phyloP scores from a whole-genome alignment of 2,888 invertebrate species.

The Hirtodrosophila duncani region DNA sequence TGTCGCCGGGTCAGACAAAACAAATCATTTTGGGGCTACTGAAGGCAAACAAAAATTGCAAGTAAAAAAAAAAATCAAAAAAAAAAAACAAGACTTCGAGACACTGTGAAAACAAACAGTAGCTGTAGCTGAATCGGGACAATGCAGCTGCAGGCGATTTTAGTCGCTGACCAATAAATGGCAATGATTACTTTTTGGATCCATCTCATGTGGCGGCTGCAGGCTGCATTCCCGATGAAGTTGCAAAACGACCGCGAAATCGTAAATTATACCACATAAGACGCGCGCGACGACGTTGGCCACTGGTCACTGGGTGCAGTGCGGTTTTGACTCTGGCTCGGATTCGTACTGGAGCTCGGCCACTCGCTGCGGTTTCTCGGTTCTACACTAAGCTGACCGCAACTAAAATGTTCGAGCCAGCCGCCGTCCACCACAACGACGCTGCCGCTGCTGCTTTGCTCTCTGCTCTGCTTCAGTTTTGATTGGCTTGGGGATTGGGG shows the following conservation, averaged over 20 bases:
- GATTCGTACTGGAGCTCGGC: constrained; percentile 42
- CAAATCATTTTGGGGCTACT: constrained; percentile 60
- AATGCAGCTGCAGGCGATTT: constrained; percentile 38
- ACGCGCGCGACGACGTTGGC: constrained; percentile 25
- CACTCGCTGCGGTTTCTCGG: constrained; percentile 55
- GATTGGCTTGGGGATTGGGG: constrained; percentile 36
- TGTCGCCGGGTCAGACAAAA: constrained; percentile 61
- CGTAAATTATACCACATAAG: constrained; percentile 59
- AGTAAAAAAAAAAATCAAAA: constrained; percentile 13
- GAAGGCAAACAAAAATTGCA: constrained; percentile 38
- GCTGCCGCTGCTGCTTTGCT: constrained; percentile 24
- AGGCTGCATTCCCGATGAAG: constrained; percentile 49
- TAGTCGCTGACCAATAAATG: constrained; percentile 3
- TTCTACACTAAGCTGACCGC: constrained; percentile 44
- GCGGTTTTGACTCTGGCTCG: no score
- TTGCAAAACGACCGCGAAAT: constrained; percentile 45
- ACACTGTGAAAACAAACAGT: constrained; percentile 57
- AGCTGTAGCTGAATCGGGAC: not conserved
- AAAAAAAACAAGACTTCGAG: constrained; percentile 25
- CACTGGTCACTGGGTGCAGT: constrained; percentile 29
- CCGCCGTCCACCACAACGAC: constrained; percentile 6
- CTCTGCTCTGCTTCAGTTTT: constrained; percentile 35
- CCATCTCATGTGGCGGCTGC: constrained; percentile 68
- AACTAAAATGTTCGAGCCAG: constrained; percentile 40
- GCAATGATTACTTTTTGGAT: constrained; percentile 76